Base-by-base conservation (phyloP, 2,797 vertebrate genomes). In the Austrolebias charrua region DNA sequence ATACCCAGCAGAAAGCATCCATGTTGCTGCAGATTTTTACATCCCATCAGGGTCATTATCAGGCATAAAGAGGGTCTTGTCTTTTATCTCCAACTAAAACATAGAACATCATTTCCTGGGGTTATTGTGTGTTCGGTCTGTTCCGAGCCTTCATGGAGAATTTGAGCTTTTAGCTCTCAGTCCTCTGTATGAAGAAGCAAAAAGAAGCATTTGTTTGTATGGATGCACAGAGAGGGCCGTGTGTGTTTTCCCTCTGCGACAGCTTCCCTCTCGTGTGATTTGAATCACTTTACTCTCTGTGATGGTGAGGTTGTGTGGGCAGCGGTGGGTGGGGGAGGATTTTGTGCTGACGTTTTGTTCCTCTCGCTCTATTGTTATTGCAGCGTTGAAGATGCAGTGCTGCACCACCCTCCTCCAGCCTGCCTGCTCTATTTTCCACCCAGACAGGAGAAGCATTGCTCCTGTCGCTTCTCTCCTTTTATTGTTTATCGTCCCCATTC, bases 391-490 rank as follows among this genome's bases (percentile, higher is more conserved):
- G 76, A 62, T 19, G 69, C 10, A n/a, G 29, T 2, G 18, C 61
- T 55, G 69, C 66, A 8, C 63, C 50, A 4, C 63, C 72, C 57
- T 75, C 66, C 66, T 71, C 60, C 59, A n/a, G 24, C 56, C 60
- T 56, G 48, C 71, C 54, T 35, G 54, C 63, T 72, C 63, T 62
- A 60, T 64, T 71, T 67, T 67, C 56, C 10, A 49, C 35, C 47
- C 56, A 40, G 75, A 77, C 83, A 81, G 63, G 63, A 73, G 78
- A 83, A 52, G 43, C 72, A 80, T 76, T 57, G 72, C 65, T 63
- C 6, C 78, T 81, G 71, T 79, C 69, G 44, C 54, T 63, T 63
- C 63, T 4, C 66, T 66, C 51, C 51, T 61, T 73, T 66, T 38
- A 4, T 45, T 63, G 50, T 80, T 73, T 65, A 64, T 75, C 75